Conservation (phyloP, 2,888 invertebrate genomes). For the Noctua comes region DNA sequence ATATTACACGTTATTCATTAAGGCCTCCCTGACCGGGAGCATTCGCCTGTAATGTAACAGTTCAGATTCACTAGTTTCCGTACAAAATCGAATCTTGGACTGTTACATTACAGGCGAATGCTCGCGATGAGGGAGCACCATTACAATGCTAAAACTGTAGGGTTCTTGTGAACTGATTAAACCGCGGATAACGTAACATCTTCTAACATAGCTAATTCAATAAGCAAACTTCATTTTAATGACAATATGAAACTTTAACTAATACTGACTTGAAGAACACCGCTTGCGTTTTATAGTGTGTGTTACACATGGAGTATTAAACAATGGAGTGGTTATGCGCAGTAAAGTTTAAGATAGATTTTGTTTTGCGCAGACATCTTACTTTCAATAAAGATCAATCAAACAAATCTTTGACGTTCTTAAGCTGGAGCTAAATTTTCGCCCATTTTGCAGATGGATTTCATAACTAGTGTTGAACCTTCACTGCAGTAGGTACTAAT, state of each 20-base stretch:
- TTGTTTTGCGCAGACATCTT: not conserved
- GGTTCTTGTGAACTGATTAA: not conserved
- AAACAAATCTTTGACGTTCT: not conserved
- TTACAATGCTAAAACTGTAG: not conserved
- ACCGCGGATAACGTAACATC: not conserved
- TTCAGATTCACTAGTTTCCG: too few relatives aligned
- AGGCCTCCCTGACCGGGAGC: too few relatives aligned
- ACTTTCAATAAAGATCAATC: not conserved
- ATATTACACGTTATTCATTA: not conserved
- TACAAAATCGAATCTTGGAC: too few relatives aligned
- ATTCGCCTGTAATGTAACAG: too few relatives aligned
- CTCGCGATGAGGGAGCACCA: too few relatives aligned
- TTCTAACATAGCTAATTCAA: slow-evolving; percentile 26
- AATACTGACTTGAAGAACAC: slow-evolving; percentile 59
- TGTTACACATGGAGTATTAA: slow-evolving; percentile 16
- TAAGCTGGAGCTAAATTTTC: not conserved
- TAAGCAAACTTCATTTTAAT: slow-evolving; percentile 50
- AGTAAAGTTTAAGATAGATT: not conserved
- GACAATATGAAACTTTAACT: slow-evolving; percentile 51
- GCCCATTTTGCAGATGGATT: not conserved
- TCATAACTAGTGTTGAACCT: not conserved
- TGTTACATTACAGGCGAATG: too few relatives aligned
- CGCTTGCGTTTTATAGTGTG: slow-evolving; percentile 73
- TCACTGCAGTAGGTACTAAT: not conserved
- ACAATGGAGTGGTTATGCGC: slow-evolving; percentile 3